phyloP scores from a whole-genome alignment of 2,113 vertebrate species.

The Carassius gibelio region DNA sequence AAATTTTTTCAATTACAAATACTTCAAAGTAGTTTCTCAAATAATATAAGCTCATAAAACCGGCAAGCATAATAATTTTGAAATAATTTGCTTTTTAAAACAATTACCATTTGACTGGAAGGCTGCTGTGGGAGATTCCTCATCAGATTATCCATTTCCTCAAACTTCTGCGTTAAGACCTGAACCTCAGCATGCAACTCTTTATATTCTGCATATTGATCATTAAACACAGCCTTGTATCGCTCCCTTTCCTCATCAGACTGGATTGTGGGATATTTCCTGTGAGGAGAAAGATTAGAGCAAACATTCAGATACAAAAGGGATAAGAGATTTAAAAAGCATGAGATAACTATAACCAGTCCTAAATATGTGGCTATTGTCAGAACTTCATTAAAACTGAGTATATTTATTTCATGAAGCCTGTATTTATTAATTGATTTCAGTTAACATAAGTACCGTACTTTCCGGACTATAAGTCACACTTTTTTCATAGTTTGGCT shows the following conservation, averaged over 20 bases:
- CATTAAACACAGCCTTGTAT: constrained; percentile 94
- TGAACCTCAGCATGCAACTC: constrained; percentile 90
- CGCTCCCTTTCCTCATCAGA: constrained; percentile 87
- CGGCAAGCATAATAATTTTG: not conserved
- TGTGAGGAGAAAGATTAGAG: constrained; percentile 57
- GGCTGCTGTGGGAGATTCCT: constrained; percentile 77
- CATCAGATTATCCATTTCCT: constrained; percentile 86
- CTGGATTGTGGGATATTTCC: constrained; percentile 88
- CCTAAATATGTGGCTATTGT: not conserved
- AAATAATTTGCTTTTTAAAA: not conserved
- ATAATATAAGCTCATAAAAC: not conserved
- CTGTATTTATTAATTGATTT: not conserved
- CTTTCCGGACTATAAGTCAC: no score
- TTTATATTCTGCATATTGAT: constrained; percentile 94
- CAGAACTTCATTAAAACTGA: not conserved
- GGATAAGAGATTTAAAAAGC: not conserved
- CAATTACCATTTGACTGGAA: constrained; percentile 75
- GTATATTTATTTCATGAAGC: not conserved
- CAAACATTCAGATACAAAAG: not conserved
- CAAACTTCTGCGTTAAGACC: constrained; percentile 80
- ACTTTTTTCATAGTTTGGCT: no score
- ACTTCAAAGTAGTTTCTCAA: not conserved
- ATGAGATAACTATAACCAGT: not conserved
- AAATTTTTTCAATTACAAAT: not conserved
- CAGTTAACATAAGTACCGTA: not conserved